Conservation (phyloP, 2,797 vertebrate species). For the Microctenopoma stevenorrisi region DNA sequence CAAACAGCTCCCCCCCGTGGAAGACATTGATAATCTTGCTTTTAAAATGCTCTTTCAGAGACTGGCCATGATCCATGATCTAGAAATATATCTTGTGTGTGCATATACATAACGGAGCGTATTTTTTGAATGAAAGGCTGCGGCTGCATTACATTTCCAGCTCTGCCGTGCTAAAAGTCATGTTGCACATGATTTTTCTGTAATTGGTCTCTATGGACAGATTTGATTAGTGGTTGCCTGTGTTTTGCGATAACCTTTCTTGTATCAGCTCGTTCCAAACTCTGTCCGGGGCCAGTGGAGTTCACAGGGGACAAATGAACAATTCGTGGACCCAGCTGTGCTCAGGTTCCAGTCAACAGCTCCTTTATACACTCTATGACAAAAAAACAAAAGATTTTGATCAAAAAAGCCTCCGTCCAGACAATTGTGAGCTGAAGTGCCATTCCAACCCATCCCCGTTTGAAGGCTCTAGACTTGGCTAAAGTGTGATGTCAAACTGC, state of each 20-base stretch:
- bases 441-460: conserved; percentile 12
- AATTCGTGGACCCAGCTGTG: conserved; percentile 58
- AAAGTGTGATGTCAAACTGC: conserved; percentile 50
- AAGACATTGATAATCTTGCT: neutral
- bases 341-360: conserved; percentile 46
- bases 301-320: conserved; percentile 60
- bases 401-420: conserved; percentile 31
- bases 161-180: conserved; percentile 32
- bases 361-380: conserved; percentile 27
- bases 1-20: neutral
- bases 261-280: conserved; percentile 32
- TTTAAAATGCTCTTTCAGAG: conserved; percentile 7
- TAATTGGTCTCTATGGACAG: conserved; percentile 49
- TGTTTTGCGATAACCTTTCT: conserved; percentile 38
- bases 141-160: conserved; percentile 8
- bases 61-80: too few species aligned
- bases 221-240: conserved; percentile 46
- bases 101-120: conserved; percentile 20
- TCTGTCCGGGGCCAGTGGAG: conserved; percentile 30
- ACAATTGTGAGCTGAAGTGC: conserved; percentile 43
- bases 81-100: too few species aligned
- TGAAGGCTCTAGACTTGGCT: conserved; percentile 41
- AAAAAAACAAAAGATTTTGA: conserved; percentile 53
- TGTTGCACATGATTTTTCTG: conserved; percentile 36
- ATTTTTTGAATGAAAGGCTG: conserved; percentile 25